These are phyloP conservation scores for Boloria euphrosyne DNA, from an alignment of 2,888 invertebrate genomes.

Conservation along the genomic window DNA sequence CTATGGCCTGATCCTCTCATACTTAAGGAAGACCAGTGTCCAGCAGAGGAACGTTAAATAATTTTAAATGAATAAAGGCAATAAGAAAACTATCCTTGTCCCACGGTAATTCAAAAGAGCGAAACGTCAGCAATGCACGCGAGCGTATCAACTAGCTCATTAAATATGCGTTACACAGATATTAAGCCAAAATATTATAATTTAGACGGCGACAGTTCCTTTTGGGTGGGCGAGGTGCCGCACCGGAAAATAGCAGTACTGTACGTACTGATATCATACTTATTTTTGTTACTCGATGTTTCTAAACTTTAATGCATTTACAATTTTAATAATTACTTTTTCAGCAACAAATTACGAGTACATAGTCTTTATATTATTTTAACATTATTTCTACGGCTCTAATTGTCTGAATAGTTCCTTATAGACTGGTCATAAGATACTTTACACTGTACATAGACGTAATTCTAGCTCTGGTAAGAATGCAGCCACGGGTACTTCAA, in stretches of 20 bases:
- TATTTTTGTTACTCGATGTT: constrained; percentile 31
- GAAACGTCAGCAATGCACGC: constrained; percentile 36
- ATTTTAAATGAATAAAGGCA: constrained; percentile 1
- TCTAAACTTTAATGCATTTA: constrained; percentile 15
- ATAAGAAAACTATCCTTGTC: constrained; percentile 23
- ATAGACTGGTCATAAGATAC: no score
- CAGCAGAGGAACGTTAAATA: no score
- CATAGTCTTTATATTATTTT: no score
- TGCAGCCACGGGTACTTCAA: no score
- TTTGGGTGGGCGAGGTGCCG: constrained; percentile 46
- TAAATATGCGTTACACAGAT: constrained; percentile 61
- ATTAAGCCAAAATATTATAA: constrained; percentile 65
- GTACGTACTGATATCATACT: constrained; percentile 32
- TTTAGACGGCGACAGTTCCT: constrained; percentile 51
- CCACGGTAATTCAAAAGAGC: constrained; percentile 25
- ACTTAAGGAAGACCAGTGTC: no score
- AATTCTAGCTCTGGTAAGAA: no score
- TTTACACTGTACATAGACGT: no score
- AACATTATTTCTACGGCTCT: no score
- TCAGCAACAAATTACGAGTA: no score
- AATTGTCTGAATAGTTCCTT: no score
- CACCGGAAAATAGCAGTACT: constrained; percentile 60
- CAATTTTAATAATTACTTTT: constrained; percentile 2
- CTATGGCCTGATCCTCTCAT: no score
- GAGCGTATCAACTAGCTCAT: constrained; percentile 45